phyloP scores from a whole-genome alignment of 2,888 invertebrate genomes.

The Coenonympha arcania region DNA sequence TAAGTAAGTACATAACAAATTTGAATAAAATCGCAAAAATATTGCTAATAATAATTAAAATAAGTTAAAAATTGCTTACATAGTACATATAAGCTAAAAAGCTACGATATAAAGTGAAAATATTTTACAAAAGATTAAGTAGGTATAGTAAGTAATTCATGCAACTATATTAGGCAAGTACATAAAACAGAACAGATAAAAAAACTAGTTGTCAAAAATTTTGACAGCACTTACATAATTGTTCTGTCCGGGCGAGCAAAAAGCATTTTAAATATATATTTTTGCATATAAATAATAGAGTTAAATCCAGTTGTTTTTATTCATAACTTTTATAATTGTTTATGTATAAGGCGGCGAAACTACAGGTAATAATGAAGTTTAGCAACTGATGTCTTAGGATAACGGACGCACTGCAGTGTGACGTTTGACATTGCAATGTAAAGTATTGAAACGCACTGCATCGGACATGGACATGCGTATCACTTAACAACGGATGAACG shows the following conservation, averaged over 20 bases:
- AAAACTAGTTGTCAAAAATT: not conserved
- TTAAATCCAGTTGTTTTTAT: not conserved
- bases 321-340: not conserved
- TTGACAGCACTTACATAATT: conserved; percentile 41
- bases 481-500: too few relatives aligned
- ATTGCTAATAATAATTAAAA: not conserved
- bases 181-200: conserved; percentile 5
- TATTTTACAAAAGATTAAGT: too few relatives aligned
- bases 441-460: too few relatives aligned
- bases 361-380: too few relatives aligned
- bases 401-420: too few relatives aligned
- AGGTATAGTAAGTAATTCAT: not conserved
- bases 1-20: too few relatives aligned
- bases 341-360: too few relatives aligned
- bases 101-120: not conserved
- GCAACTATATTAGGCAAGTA: not conserved
- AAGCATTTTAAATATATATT: conserved; percentile 12
- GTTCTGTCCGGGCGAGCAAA: conserved; percentile 35
- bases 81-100: too few relatives aligned
- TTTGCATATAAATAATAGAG: not conserved
- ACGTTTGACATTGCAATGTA: too few relatives aligned
- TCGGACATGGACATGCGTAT: too few relatives aligned
- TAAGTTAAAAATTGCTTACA: not conserved
- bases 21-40: not conserved
- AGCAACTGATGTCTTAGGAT: too few relatives aligned